A percentile compares a stretch with the other conserved stretches of the same genome.
Evolutionary conservation across 2,797 vertebrate genomes (phyloP).

Genomic region (Enteromius paludinosus): DNA sequence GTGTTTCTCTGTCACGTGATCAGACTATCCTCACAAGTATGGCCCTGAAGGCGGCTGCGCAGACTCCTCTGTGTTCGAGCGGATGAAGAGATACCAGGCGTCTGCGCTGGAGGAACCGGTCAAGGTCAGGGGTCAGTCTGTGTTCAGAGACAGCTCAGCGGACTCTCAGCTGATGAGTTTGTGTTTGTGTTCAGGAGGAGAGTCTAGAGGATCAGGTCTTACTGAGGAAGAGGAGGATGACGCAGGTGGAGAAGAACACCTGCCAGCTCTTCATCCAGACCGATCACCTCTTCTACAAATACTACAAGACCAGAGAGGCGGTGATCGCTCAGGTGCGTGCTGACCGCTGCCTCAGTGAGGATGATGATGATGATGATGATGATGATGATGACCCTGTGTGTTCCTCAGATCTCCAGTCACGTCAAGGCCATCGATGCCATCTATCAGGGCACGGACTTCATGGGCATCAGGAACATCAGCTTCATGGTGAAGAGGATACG

Average conservation of each 20-base stretch:
- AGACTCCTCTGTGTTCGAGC: slow-evolving; percentile 94
- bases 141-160: not conserved
- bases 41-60: slow-evolving; percentile 96
- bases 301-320: slow-evolving; percentile 94
- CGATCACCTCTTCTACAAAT: slow-evolving; percentile 94
- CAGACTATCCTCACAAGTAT: slow-evolving; percentile 96
- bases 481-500: slow-evolving; percentile 99
- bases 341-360: not conserved
- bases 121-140: slow-evolving; percentile 77
- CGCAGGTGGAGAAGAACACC: slow-evolving; percentile 92
- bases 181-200: not conserved
- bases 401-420: slow-evolving; percentile 92
- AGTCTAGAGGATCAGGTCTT: not conserved
- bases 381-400: not conserved
- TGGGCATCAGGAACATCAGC: slow-evolving; percentile 97
- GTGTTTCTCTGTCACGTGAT: slow-evolving; percentile 57
- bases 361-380: not conserved
- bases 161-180: not conserved
- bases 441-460: slow-evolving; percentile 98
- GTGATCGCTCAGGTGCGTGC: slow-evolving; percentile 91
- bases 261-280: slow-evolving; percentile 99
- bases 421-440: slow-evolving; percentile 98
- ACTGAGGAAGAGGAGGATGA: slow-evolving; percentile 89
- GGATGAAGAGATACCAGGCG: slow-evolving; percentile 92
- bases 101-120: slow-evolving; percentile 76